Evolutionary conservation across 2,888 invertebrate species (phyloP), one percentile per base, ranked within the genome.

Genomic region (Parnassius smintheus): DNA sequence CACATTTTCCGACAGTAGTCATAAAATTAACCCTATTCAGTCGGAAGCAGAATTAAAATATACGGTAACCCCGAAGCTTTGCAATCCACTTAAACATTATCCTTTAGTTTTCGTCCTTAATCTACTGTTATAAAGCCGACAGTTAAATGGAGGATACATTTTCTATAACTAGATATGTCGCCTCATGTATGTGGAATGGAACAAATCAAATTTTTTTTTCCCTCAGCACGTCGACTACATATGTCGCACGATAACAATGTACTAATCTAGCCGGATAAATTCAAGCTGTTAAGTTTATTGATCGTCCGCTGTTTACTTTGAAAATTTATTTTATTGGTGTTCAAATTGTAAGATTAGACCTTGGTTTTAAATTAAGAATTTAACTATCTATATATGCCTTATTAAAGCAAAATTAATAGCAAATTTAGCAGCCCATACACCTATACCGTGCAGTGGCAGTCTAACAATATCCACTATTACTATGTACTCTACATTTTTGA

Each of bases 211-310:
- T 83, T 78, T 79, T 80, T 83, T 82, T 77, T 69, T 70, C 65
- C 66, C 67, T 7, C 49, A 49, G 64, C 68, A 70, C 66, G 67
- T 68, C 71, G 68, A 70, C 70, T 72, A 75, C 77, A 78, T 78
- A 75, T 76, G 80, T 78, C 73, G 73, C 67, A 60, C 69, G 71
- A 74, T 70, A 77, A 84, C 82, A 85, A 83, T 78, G 75, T 70
- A 66, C 74, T 80, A 78, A 82, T 82, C 75, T 73, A 72, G 75
- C 75, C 72, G 74, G 72, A 75, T 76, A 80, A 84, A 84, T 83
- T 81, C 78, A 83, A 80, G 79, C 75, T 75, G n/a, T 42, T 41
- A n/a, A 10, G 50, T 13, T 41, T 22, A 22, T 35, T 22, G 52
- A 48, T 52, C 51, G 22, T 11, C n/a, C 9, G 50, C 11, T 51